These are phyloP conservation scores for Hemitrygon akajei DNA, from an alignment of 2,797 vertebrate species.

Conservation along the genomic window DNA sequence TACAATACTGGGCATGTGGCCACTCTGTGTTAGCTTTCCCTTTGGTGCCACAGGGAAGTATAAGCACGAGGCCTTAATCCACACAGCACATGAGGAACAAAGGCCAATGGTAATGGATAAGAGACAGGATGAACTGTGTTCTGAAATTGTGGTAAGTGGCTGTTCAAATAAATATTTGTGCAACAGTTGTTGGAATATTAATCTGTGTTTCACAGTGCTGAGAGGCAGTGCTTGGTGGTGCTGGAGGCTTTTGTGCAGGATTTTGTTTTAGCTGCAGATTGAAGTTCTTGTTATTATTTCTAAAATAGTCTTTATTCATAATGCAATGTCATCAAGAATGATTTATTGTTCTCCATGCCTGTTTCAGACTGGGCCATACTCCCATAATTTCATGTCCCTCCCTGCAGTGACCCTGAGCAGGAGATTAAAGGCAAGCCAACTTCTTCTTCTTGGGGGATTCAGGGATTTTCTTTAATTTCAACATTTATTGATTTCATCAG, in stretches of 20 bases:
- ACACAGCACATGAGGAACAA: neutral
- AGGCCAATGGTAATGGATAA: slow-evolving; percentile 16
- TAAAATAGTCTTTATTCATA: too few relatives aligned
- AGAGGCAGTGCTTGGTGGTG: neutral
- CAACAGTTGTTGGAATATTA: neutral
- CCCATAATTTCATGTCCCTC: neutral
- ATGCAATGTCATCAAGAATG: neutral
- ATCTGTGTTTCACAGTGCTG: neutral
- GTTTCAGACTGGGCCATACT: neutral
- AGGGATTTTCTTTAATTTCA: slow-evolving; percentile 30
- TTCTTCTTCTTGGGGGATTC: neutral
- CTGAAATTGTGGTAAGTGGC: neutral
- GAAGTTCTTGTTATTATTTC: too few relatives aligned
- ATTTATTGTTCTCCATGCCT: neutral
- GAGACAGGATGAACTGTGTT: slow-evolving; percentile 19
- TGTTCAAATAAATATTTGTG: slow-evolving; percentile 7
- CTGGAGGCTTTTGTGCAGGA: neutral
- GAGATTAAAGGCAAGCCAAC: slow-evolving; percentile 8
- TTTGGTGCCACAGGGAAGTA: slow-evolving; percentile 27
- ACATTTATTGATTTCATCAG: slow-evolving; percentile 6
- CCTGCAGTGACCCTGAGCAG: neutral
- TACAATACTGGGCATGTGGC: neutral
- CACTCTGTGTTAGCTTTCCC: neutral
- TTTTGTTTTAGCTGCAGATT: neutral
- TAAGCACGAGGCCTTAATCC: neutral